These are phyloP conservation scores for Leptura quadrifasciata DNA, from an alignment of 2,888 invertebrate genomes.

Conservation along the genomic window DNA sequence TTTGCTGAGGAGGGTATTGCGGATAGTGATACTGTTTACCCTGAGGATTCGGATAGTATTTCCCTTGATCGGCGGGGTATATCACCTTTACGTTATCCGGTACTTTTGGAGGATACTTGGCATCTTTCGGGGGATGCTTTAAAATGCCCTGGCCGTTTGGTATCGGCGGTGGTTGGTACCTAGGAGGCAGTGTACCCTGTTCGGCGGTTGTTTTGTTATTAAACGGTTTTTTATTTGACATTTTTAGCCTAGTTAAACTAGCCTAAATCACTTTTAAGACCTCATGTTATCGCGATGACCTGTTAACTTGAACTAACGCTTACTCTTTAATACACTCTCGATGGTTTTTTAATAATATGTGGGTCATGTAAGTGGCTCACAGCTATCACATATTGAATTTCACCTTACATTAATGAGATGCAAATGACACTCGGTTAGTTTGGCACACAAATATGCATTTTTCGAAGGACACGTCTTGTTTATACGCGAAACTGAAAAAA, in stretches of 20 bases:
- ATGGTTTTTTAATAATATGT: conserved; percentile 69
- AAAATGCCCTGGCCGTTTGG: conserved; percentile 79
- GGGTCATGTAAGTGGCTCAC: conserved; percentile 70
- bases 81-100: conserved; percentile 55
- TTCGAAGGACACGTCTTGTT: conserved; percentile 14
- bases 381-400: conserved; percentile 63
- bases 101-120: conserved; percentile 54
- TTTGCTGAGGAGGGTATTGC: conserved; percentile 65
- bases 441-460: conserved; percentile 27
- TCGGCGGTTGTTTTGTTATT: conserved; percentile 66
- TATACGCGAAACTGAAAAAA: conserved; percentile 26
- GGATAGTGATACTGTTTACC: conserved; percentile 64
- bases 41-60: conserved; percentile 53
- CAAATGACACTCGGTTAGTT: conserved; percentile 25
- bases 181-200: conserved; percentile 78
- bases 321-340: conserved; percentile 58
- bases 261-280: conserved; percentile 44
- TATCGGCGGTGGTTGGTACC: conserved; percentile 86
- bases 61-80: conserved; percentile 49
- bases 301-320: conserved; percentile 60
- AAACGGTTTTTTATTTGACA: conserved; percentile 74
- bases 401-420: conserved; percentile 47
- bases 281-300: conserved; percentile 58
- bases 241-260: conserved; percentile 60
- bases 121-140: conserved; percentile 75